Evolutionary conservation across 2,797 vertebrate species (phyloP), one percentile per base, ranked within the genome.

Genomic region (Parauchenoglanis ngamensis): DNA sequence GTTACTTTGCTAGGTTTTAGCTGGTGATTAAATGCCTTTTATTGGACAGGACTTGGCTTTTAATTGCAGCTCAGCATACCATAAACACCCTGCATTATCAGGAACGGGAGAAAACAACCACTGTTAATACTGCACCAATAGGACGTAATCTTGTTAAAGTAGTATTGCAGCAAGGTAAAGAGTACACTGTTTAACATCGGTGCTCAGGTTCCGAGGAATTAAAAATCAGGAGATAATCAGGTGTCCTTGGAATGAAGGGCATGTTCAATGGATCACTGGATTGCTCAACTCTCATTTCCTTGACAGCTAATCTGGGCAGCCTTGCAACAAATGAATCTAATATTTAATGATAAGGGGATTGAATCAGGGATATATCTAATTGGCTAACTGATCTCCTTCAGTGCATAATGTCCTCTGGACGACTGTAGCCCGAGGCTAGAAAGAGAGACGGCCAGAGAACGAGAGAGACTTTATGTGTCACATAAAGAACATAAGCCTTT

Each of bases 361-460:
- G 86, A 91, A 93, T 94, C 91, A 92, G 92, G 93, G 92, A 92
- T 91, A 92, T 88, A 92, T 92, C 92, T 95, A 96, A 96, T 96
- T 95, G 94, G 93, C 92, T 91, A 91, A 90, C 93, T 94, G 94
- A 95, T 95, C 93, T 95, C 91, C 87, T 88, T 88, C 90, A 88
- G 90, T 75, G 88, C 91, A 93, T 94, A 95, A 95, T 95, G 94
- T 94, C 92, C 92, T 92, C 89, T 87, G 93, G 94, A 94, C 94
- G 61, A 92, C 92, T 89, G 91, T 63, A 87, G 93, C 93, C 92
- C 89, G 85, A 56, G 93, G 94, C 91, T 89, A 85, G 19, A 63
- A 84, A 44, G 46, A 78, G 63, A 79, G 35, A 59, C 52, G 83
- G 67, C 44, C 73, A 73, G 78, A 83, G 17, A 54, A 40, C 25